Evolutionary conservation across 2,113 vertebrate genomes (phyloP).

Genomic region (Boulengeromyrus knoepffleri): DNA sequence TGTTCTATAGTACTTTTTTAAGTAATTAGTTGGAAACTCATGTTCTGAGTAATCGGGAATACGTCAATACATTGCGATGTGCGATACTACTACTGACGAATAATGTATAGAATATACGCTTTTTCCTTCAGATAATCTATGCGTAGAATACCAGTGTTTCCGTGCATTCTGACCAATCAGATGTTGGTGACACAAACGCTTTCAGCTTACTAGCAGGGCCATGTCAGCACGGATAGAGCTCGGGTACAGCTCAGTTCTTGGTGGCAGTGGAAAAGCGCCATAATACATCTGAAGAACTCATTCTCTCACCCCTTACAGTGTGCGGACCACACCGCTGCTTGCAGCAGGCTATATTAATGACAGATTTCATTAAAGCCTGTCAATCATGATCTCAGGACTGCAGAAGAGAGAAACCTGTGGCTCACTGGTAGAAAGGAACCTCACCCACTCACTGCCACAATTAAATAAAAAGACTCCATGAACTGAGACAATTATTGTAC

Average conservation of each 20-base stretch:
- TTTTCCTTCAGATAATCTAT: background rate
- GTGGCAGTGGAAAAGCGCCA: background rate
- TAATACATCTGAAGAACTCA: background rate
- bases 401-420: background rate
- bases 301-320: background rate
- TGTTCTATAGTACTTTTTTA: background rate
- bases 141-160: background rate
- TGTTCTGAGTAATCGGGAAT: background rate
- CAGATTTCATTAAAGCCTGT: background rate
- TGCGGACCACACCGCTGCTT: background rate
- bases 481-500: background rate
- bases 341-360: background rate
- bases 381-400: background rate
- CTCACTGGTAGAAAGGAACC: background rate
- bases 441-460: background rate
- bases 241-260: background rate
- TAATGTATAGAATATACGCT: background rate
- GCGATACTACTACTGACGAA: background rate
- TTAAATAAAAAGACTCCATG: background rate
- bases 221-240: background rate
- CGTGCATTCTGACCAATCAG: background rate
- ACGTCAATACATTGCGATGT: background rate
- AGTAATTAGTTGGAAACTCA: background rate
- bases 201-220: background rate
- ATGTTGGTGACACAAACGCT: background rate